A percentile compares a stretch with the other conserved stretches of the same genome.
Conservation (phyloP, 1,140 invertebrate genomes). For the Heliconius hermathena region DNA sequence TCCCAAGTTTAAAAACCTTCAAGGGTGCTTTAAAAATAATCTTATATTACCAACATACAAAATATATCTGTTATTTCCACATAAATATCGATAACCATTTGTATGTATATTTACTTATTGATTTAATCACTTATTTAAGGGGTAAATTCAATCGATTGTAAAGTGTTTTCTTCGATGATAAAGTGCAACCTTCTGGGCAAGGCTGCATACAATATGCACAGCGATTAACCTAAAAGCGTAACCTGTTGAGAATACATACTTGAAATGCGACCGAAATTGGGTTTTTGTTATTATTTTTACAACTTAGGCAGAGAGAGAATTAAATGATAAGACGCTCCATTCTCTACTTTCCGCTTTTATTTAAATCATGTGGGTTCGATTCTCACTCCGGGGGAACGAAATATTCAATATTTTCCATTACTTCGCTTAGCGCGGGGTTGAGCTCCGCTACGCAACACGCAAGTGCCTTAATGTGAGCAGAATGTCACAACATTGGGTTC, state of each 20-base stretch:
- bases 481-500: no score
- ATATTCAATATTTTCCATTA: no score
- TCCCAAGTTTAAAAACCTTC: no score
- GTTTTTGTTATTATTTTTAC: not conserved
- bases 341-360: no score
- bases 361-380: no score
- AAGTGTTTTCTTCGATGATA: constrained; percentile 35
- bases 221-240: constrained; percentile 45
- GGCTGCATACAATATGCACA: constrained; percentile 35
- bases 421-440: no score
- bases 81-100: not conserved
- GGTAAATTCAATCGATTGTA: constrained; percentile 17
- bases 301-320: not conserved
- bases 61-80: not conserved
- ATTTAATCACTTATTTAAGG: constrained; percentile 17
- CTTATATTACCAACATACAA: not conserved
- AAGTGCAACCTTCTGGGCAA: constrained; percentile 40
- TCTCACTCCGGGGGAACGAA: no score
- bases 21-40: no score
- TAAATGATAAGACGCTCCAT: no score
- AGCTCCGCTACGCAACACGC: no score
- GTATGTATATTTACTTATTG: not conserved
- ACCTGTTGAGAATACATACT: not conserved
- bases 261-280: not conserved
- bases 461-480: no score